Base-by-base conservation (phyloP, 2,797 vertebrate genomes). In the Sphenopsis melanotis region DNA sequence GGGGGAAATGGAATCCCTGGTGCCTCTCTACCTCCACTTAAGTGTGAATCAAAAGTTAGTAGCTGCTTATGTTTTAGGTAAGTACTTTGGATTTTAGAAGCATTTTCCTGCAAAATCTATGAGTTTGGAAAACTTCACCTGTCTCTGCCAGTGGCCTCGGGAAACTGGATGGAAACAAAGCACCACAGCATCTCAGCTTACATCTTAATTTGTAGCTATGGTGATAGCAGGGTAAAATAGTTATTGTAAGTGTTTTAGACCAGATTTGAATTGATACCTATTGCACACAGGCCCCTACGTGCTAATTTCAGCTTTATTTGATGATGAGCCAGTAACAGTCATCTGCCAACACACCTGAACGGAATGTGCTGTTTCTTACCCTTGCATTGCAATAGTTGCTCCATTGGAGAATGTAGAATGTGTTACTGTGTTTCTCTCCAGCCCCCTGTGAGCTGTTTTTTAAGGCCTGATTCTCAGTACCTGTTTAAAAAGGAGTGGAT, bases 1-100 rank as follows among this genome's bases (percentile, higher is more conserved):
- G 97, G 99, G 99, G 97, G 99, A 99, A 98, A 97, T 98, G 97
- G 99, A 99, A 98, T 99, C 99, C 96, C 98, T 99, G 97, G 99
- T 99, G 98, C 99, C 99, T 99, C 98, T 99, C 99, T 99, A 99
- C 99, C 99, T 99, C 99, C 99, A 99, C 98, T 99, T 99, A 99
- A 99, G 99, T 98, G 99, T 99, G 98, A 99, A 99, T 98, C 99
- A 99, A 97, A 99, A 99, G 98, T 98, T 99, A 97, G 99, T 99
- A 97, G 99, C 99, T 98, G 99, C 99, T 98, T 99, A 99, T 90
- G 99, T 99, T 98, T 99, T 99, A 95, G 99, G 99, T 99, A 79
- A 98, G 98, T 96, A 19, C 66, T 69, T 46, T 75, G 41, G 36
- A 22, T 68, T 47, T 78, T 65, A 16, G n/a, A 19, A 52, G 16